Conservation (phyloP, 2,888 invertebrate genomes). For the Plagodis pulveraria region DNA sequence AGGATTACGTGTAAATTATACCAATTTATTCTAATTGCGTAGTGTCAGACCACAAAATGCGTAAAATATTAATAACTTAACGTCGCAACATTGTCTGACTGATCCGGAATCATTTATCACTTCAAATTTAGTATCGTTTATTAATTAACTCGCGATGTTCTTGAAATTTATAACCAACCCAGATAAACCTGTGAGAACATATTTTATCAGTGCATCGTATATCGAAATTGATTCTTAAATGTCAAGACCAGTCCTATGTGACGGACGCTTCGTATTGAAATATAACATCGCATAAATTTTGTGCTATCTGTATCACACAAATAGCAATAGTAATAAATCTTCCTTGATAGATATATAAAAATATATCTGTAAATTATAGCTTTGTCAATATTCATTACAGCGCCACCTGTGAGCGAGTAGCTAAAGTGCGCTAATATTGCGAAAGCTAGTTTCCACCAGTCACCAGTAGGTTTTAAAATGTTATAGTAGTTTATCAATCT, state of each 20-base stretch:
- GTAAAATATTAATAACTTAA: too few species aligned
- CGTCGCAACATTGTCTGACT: too few species aligned
- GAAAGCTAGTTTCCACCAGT: neutral
- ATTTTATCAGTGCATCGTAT: slow-evolving; percentile 16
- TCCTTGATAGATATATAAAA: neutral
- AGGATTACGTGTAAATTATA: too few species aligned
- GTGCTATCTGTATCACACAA: neutral
- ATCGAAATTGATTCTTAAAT: slow-evolving; percentile 36
- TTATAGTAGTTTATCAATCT: slow-evolving; percentile 29
- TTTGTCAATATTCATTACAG: slow-evolving; percentile 4
- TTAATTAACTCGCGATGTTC: slow-evolving; percentile 8
- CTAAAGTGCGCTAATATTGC: slow-evolving; percentile 7
- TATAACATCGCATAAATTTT: slow-evolving; percentile 1
- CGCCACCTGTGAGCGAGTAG: slow-evolving; percentile 57
- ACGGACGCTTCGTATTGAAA: slow-evolving; percentile 9
- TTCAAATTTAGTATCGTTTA: neutral
- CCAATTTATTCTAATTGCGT: too few species aligned
- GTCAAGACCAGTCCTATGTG: slow-evolving; percentile 40
- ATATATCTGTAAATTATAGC: neutral
- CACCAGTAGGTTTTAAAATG: neutral
- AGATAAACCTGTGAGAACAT: slow-evolving; percentile 3
- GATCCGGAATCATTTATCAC: too few species aligned
- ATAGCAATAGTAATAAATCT: slow-evolving; percentile 6
- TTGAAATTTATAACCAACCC: neutral
- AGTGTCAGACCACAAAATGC: too few species aligned